phyloP scores from a whole-genome alignment of 1,140 invertebrate species.

The Rhynchophorus ferrugineus region DNA sequence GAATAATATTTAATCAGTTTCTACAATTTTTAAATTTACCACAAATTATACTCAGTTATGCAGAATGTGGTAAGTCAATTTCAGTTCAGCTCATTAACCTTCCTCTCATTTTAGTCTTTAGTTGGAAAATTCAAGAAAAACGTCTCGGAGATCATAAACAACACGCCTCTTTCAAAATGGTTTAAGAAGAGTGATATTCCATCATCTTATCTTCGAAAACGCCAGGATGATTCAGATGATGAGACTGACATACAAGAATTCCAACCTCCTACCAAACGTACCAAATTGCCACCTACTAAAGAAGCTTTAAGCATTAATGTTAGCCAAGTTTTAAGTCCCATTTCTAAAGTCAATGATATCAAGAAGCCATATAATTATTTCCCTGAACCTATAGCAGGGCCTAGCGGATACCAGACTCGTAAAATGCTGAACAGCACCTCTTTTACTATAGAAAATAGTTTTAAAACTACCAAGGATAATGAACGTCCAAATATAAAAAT shows the following conservation, averaged over 20 bases:
- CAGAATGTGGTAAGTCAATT: conserved; percentile 1
- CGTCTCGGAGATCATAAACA: conserved; percentile 42
- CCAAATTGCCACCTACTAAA: conserved; percentile 28
- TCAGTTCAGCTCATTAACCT: conserved; percentile 14
- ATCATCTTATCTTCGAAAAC: conserved; percentile 27
- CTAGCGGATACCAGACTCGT: conserved; percentile 28
- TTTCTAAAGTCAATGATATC: conserved; percentile 5
- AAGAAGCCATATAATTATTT: conserved; percentile 22
- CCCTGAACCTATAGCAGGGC: conserved; percentile 32
- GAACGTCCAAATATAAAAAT: neutral
- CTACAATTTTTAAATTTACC: too few species aligned
- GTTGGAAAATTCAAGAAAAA: conserved; percentile 45
- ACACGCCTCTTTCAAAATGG: conserved; percentile 45
- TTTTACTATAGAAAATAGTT: conserved; percentile 7
- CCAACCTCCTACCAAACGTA: conserved; percentile 44
- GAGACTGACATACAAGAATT: conserved; percentile 35
- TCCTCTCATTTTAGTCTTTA: conserved; percentile 44
- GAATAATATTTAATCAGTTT: too few species aligned
- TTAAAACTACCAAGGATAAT: conserved; percentile 6
- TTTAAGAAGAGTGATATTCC: conserved; percentile 39
- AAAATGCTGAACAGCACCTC: conserved; percentile 25
- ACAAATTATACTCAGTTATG: too few species aligned
- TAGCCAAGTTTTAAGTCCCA: conserved; percentile 14
- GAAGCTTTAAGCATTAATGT: conserved; percentile 17
- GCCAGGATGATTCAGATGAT: conserved; percentile 43